Base-by-base conservation (phyloP, 2,797 vertebrate species). In the Muraenolepis orangiensis region DNA sequence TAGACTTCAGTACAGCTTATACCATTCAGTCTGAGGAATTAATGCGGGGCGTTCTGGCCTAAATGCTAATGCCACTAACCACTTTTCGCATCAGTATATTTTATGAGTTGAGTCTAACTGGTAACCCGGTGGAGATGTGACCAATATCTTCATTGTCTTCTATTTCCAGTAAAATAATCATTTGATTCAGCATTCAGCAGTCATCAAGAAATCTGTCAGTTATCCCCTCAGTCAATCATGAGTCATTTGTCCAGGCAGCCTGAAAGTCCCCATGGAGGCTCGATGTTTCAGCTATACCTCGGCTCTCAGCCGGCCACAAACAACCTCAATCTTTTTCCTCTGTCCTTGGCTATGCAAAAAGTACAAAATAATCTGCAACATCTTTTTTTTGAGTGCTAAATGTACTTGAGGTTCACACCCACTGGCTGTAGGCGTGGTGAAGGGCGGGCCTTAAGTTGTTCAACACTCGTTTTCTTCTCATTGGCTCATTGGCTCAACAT, bases 321-420 rank as follows among this genome's bases (percentile, higher is more conserved):
- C 28, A 67, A 67, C 74, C 12, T 76, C 51, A 76, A 72, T 31
- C 66, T 46, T 16, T 46, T 46, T 46, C 31, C 20, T 82, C 57
- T 81, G 34, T 70, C 30, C 81, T 74, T 76, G 74, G 30, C 42
- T n/a, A 82, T 81, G 81, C 78, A 83, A 71, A 84, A 70, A 79
- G 75, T 84, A 80, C 80, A 80, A n/a, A n/a, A 84, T 86, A 87
- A 87, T n/a, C n/a, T n/a, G n/a, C n/a, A n/a, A n/a, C 78, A 87
- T 91, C 84, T 86, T 83, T 83, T n/a, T 83, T 83, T 80, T 74
- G 82, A 71, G 72, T 67, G 85, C 82, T 88, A 78, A 88, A 86
- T 88, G 86, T 87, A 84, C 84, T 72, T 34, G 70, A 73, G 72
- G 68, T 64, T 26, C 29, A 75, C 20, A 70, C 51, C 71, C 31